Percentiles rank a stretch among this genome's conserved stretches.
Conservation (phyloP, 2,113 vertebrate species). For the Excalfactoria chinensis region DNA sequence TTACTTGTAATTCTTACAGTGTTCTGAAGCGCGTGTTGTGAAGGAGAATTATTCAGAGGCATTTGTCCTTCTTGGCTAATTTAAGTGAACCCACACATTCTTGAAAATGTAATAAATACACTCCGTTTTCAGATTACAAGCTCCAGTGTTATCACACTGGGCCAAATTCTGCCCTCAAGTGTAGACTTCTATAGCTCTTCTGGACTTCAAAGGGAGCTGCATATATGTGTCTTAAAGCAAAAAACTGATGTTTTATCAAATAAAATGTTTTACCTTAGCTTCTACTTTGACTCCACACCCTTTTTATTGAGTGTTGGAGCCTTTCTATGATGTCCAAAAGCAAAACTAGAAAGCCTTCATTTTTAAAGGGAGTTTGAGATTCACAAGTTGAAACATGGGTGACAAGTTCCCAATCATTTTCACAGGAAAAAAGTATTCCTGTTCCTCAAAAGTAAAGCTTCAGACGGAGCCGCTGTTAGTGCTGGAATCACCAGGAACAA, state of each 20-base stretch:
- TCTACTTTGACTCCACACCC: background rate
- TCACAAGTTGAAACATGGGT: background rate
- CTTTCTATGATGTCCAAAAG: background rate
- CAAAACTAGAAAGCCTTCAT: background rate
- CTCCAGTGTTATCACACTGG: conserved; percentile 55
- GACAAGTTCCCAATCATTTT: background rate
- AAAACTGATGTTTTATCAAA: conserved; percentile 1
- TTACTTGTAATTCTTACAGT: background rate
- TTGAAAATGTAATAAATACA: conserved; percentile 20
- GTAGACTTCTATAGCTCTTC: conserved; percentile 8
- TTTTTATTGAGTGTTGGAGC: background rate
- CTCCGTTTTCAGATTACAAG: conserved; percentile 18
- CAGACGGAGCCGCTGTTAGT: background rate
- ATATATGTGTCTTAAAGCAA: conserved; percentile 41
- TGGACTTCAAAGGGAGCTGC: conserved; percentile 60
- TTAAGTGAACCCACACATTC: conserved; percentile 30
- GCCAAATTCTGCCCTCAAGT: conserved; percentile 71
- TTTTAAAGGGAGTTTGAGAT: background rate
- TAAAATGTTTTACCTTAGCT: conserved; percentile 21
- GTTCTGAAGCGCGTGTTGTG: background rate
- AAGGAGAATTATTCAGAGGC: conserved; percentile 13
- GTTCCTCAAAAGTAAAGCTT: background rate
- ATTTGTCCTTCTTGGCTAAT: conserved; percentile 32
- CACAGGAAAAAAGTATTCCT: background rate
- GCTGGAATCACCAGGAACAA: background rate